Evolutionary conservation across 1,140 invertebrate species (phyloP).

Genomic region (Colletes gigas): DNA sequence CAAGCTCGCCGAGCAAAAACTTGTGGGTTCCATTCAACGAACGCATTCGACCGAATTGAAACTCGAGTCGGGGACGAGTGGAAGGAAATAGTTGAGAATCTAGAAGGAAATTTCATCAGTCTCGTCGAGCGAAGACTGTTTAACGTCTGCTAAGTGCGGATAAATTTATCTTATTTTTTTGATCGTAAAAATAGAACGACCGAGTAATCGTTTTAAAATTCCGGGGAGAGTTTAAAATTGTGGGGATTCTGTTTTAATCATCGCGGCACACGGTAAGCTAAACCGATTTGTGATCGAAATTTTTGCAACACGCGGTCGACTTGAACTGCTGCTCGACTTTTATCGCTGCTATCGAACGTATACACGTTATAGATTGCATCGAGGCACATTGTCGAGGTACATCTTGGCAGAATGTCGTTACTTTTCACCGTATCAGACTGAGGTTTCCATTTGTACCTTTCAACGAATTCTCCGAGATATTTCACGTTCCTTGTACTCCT

Average conservation of each 20-base stretch:
- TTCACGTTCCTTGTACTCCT: constrained; percentile 47
- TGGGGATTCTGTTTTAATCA: constrained; percentile 21
- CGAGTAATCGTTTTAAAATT: no score
- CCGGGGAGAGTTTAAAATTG: no score
- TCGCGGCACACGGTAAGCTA: constrained; percentile 10
- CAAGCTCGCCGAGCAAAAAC: neutral
- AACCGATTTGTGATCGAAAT: constrained; percentile 38
- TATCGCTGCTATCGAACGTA: constrained; percentile 65
- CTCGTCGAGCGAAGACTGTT: no score
- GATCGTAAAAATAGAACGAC: no score
- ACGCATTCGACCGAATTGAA: neutral
- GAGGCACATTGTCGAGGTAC: constrained; percentile 53
- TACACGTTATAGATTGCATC: constrained; percentile 66
- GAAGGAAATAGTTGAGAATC: neutral
- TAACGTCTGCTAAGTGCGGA: no score
- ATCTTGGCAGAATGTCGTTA: constrained; percentile 67
- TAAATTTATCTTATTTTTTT: neutral
- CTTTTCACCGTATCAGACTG: constrained; percentile 62
- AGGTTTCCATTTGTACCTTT: constrained; percentile 69
- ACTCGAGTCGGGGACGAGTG: neutral
- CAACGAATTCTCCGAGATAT: constrained; percentile 61
- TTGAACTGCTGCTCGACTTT: constrained; percentile 59
- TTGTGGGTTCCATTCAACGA: neutral
- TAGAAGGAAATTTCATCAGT: neutral
- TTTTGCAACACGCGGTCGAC: constrained; percentile 34